phyloP scores from a whole-genome alignment of 1,140 invertebrate species.

The Polyergus mexicanus region DNA sequence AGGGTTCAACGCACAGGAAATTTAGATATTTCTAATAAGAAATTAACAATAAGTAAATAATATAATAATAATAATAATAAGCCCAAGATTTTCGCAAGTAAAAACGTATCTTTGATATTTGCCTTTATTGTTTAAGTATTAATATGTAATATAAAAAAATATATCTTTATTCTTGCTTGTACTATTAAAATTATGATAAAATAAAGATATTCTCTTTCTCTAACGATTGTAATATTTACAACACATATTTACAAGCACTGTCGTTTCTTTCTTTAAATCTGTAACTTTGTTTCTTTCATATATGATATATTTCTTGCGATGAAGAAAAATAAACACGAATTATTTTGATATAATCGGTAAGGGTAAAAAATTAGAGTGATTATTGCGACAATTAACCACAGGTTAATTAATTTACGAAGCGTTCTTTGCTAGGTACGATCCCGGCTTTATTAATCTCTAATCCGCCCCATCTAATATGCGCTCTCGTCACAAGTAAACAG shows the following conservation, averaged over 20 bases:
- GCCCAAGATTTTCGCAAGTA: not conserved
- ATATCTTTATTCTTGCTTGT: not conserved
- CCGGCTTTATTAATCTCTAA: slow-evolving; percentile 20
- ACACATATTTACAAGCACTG: not conserved
- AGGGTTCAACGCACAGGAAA: too few species aligned
- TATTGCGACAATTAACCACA: not conserved
- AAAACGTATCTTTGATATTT: not conserved
- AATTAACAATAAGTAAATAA: not conserved
- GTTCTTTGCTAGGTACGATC: not conserved
- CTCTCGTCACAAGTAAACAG: not conserved
- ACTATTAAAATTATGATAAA: not conserved
- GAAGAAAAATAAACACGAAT: not conserved
- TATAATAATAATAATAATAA: not conserved
- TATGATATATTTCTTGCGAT: not conserved
- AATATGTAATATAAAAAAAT: not conserved
- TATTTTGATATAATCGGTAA: not conserved
- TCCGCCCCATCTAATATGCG: slow-evolving; percentile 12
- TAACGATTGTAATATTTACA: not conserved
- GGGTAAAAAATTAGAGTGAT: not conserved
- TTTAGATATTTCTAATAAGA: not conserved
- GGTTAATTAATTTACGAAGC: slow-evolving; percentile 25
- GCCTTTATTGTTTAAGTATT: not conserved
- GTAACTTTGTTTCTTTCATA: not conserved
- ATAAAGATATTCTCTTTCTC: not conserved
- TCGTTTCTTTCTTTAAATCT: not conserved